These are phyloP conservation scores for Oreochromis aureus DNA, from an alignment of 2,113 vertebrate species.

Conservation along the genomic window DNA sequence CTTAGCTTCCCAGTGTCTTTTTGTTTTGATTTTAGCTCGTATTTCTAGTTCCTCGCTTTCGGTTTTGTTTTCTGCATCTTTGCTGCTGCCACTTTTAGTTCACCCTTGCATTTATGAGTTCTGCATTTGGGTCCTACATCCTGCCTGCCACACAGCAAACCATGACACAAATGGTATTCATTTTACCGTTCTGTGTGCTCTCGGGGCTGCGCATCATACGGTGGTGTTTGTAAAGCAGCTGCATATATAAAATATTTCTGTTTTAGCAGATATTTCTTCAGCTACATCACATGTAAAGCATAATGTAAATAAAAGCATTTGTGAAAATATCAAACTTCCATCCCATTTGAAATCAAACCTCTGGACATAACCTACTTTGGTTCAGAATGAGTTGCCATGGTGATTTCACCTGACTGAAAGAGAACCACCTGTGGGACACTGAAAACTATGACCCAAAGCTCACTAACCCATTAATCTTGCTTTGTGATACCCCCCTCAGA, in stretches of 20 bases:
- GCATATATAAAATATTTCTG: background rate
- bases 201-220: fast-evolving
- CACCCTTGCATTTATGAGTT: background rate
- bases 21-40: fast-evolving
- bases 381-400: background rate
- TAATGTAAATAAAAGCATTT: background rate
- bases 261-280: fast-evolving
- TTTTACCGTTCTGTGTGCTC: background rate
- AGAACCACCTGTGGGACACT: background rate
- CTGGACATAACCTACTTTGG: fast-evolving
- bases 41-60: background rate
- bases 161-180: background rate
- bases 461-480: background rate
- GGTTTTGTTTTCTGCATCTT: background rate
- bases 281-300: background rate
- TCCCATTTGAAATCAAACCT: background rate
- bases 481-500: background rate
- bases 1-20: background rate
- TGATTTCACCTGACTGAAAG: background rate
- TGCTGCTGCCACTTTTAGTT: background rate
- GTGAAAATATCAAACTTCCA: background rate
- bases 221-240: background rate
- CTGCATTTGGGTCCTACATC: background rate
- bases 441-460: background rate
- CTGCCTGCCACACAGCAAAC: background rate